Evolutionary conservation across 1,140 invertebrate genomes (phyloP), one percentile per base, ranked within the genome.

Genomic region (Lethocerus indicus): DNA sequence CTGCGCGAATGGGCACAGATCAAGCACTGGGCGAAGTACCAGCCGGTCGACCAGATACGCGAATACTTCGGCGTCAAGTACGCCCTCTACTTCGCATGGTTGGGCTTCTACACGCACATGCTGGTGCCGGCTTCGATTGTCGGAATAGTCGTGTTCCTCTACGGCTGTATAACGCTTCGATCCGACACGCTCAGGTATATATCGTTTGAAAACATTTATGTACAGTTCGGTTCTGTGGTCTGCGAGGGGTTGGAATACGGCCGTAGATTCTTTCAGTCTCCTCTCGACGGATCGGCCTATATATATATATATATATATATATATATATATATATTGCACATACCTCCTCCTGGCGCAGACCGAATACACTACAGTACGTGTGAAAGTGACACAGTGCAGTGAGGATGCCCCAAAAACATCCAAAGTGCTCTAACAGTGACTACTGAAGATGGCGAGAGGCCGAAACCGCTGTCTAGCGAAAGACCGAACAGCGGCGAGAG

Each of bases 51-150:
- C 64, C 81, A 92, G 56, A 68, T 61, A 24, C 83, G 83, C 59
- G 76, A 84, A 52, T 95, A 95, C 65, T 93, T 94, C 69, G 91
- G 91, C 9, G 87, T 92, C 25, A 94, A 93, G 70, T 88, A 92
- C 55, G 70, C 79, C 27, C 66, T 93, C 29, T 98, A 97, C 64
- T 98, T 97, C 64, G 90, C 91, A 4, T 97, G 93, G 93, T 67
- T 97, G 18, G 93, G 92, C 28, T 98, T 87, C 65, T 98, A 98
- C 61, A 97, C 93, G 0, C 79, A 83, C 40, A 88, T 93, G 79
- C 64, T 98, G 48, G 75, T 91, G n/a, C 76, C 84, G 3, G 83
- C 90, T 2, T 82, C 88, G 2, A 61, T 91, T 44, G 76, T 90
- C 13, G 89, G 89, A 2, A 58, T 90, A 1, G 63, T 81, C 3